phyloP scores from a whole-genome alignment of 2,113 vertebrate genomes.

The Empidonax alnorum region DNA sequence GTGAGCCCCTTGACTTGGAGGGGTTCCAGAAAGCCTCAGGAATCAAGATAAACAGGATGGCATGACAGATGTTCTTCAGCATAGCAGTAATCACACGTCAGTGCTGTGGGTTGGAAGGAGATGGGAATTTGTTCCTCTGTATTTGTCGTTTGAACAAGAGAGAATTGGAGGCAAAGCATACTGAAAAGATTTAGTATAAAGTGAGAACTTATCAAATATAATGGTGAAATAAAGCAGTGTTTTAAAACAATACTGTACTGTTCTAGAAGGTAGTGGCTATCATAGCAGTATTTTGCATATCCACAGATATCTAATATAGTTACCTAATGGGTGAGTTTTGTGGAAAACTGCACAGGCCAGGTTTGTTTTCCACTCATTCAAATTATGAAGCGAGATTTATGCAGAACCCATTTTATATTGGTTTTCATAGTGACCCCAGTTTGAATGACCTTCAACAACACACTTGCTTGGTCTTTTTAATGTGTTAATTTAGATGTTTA shows the following conservation, averaged over 20 bases:
- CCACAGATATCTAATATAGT: not conserved
- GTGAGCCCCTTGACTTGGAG: not conserved
- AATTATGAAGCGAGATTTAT: not conserved
- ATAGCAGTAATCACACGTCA: fast-evolving
- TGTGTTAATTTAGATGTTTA: not conserved
- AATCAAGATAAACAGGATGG: not conserved
- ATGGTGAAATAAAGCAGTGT: not conserved
- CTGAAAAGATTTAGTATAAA: not conserved
- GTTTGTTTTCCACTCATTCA: not conserved
- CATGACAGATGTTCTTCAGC: not conserved
- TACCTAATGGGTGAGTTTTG: not conserved
- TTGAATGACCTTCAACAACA: not conserved
- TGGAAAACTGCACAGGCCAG: not conserved
- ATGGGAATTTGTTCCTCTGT: fast-evolving
- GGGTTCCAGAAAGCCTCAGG: not conserved
- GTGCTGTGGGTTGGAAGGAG: not conserved
- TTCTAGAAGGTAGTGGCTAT: not conserved
- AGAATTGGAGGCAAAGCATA: not conserved
- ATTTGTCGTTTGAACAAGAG: not conserved
- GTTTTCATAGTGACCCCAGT: not conserved
- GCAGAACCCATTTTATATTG: not conserved
- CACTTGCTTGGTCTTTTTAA: not conserved
- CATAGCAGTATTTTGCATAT: not conserved
- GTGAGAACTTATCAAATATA: not conserved
- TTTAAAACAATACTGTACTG: not conserved